Base-by-base conservation (phyloP, 1,140 invertebrate genomes). In the Spodoptera frugiperda region DNA sequence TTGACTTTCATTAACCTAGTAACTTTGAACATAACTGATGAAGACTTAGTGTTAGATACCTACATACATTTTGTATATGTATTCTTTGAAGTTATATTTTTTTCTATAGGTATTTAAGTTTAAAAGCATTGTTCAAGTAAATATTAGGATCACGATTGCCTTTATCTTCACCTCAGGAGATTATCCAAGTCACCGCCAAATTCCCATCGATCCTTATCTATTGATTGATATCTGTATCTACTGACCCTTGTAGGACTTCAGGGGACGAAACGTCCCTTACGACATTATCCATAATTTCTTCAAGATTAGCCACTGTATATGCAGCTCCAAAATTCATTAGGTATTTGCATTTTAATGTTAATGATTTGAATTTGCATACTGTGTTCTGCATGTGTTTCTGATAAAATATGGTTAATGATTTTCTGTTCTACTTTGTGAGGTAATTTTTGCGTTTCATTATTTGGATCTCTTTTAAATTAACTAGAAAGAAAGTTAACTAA, bases 271-370 rank as follows among this genome's bases (percentile, higher is more conserved):
- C 44, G 67, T 53, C 67, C 49, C 25, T 17, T 51, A 9, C 49
- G 67, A 72, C 53, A 46, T 57, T 72, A 70, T 14, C 12, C n/a
- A 72, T 59, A 46, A 46, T 57, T 59, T 3, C 19, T n/a, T 44
- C 19, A 33, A 15, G 8, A 72, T 72, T 9, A 33, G 39, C 39
- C 21, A 59, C 17, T 72, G 19, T 59, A 46, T 57, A 72, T 72
- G 53, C 54, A 72, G 55, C 53, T 33, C 19, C 10, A 25, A 57
- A 39, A 72, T 14, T 48, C 15, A 46, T 59, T 15, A 46, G 12
- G n/a, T 15, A 17, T 9, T 39, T 59, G 19, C 25, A 46, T 53
- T n/a, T 72, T 46, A 72, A 72, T 57, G 17, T 30, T 44, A 57
- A 25, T 17, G 25, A 39, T 51, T 8, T 9, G 25, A 8, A 72